These are phyloP conservation scores for Cryptoprocta ferox DNA, from an alignment of 2,797 vertebrate species.

Conservation along the genomic window DNA sequence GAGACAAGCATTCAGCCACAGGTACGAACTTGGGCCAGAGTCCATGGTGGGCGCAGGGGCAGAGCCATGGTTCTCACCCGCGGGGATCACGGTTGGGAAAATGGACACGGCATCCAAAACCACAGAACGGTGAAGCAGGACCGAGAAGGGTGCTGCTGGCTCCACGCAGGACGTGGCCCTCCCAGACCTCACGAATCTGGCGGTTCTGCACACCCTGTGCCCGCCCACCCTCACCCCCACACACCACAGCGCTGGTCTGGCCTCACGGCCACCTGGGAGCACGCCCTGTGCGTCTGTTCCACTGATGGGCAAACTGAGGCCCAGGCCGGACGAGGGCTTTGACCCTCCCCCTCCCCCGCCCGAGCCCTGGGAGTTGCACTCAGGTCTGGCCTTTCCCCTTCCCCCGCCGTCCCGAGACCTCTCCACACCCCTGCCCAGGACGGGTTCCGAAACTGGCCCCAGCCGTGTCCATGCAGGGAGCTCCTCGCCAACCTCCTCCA, in stretches of 20 bases:
- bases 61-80: not conserved
- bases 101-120: not conserved
- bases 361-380: rapidly evolving
- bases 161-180: not conserved
- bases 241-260: rapidly evolving
- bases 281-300: rapidly evolving
- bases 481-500: too few relatives aligned
- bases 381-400: not conserved
- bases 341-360: too few relatives aligned
- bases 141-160: rapidly evolving
- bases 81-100: not conserved
- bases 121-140: not conserved
- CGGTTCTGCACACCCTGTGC: rapidly evolving
- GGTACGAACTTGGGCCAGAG: not conserved
- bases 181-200: rapidly evolving
- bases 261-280: rapidly evolving
- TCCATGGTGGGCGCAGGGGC: not conserved
- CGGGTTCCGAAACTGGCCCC: not conserved
- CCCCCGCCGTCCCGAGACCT: rapidly evolving
- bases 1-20: not conserved
- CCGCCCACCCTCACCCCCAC: rapidly evolving
- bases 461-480: rapidly evolving
- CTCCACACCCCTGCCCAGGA: rapidly evolving
- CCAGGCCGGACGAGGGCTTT: not conserved
- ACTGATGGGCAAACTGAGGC: not conserved